Evolutionary conservation across 2,888 invertebrate genomes (phyloP).

Genomic region (Phragmatobia fuliginosa): DNA sequence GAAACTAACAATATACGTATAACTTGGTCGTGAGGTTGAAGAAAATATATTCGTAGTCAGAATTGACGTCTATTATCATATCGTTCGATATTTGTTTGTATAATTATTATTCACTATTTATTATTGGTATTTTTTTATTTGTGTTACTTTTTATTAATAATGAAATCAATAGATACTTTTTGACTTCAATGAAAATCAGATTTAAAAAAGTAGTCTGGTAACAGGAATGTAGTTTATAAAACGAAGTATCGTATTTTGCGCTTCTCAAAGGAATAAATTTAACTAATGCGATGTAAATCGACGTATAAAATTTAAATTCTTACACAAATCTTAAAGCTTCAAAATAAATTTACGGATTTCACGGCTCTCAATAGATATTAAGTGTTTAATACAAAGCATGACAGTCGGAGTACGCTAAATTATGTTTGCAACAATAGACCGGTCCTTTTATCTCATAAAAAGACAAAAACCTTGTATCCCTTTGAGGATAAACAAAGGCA

Average conservation of each 20-base stretch:
- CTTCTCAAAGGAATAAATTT: neutral
- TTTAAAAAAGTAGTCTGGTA: neutral
- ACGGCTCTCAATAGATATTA: conserved; percentile 41
- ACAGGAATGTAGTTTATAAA: neutral
- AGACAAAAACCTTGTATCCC: conserved; percentile 69
- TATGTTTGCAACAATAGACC: conserved; percentile 64
- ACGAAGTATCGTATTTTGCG: neutral
- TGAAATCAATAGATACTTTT: neutral
- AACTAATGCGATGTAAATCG: neutral
- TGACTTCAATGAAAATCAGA: neutral
- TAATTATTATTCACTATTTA: conserved; percentile 1
- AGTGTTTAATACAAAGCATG: conserved; percentile 51
- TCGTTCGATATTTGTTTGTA: conserved; percentile 12
- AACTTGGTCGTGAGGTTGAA: conserved; percentile 34
- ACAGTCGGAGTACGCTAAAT: conserved; percentile 59
- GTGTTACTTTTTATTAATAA: neutral
- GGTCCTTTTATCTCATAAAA: conserved; percentile 60
- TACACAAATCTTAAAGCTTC: neutral
- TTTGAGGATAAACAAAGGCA: conserved; percentile 72
- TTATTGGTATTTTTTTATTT: too few species aligned
- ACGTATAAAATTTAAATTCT: neutral
- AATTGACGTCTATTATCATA: conserved; percentile 24
- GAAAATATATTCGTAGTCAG: conserved; percentile 37
- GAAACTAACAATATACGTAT: conserved; percentile 39
- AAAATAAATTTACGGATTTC: conserved; percentile 26